Evolutionary conservation across 2,888 invertebrate species (phyloP).

Genomic region (Saturnia japonica): DNA sequence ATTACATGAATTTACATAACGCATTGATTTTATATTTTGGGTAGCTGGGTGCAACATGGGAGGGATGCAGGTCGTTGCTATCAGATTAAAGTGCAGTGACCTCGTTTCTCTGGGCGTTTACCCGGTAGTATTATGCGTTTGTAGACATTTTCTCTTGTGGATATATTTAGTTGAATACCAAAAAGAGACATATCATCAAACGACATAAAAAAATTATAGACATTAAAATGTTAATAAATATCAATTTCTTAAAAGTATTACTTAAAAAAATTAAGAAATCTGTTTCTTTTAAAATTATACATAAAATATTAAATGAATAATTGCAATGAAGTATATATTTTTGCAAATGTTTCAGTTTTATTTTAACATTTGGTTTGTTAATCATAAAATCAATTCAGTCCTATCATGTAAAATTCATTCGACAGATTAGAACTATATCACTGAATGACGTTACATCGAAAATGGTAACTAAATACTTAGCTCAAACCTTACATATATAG

Average conservation of each 20-base stretch:
- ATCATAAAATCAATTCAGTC: background rate
- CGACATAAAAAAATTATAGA: background rate
- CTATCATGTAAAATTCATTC: background rate
- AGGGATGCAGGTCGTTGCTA: conserved; percentile 5
- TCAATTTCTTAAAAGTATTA: background rate
- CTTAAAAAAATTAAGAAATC: background rate
- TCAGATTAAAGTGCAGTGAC: conserved; percentile 5
- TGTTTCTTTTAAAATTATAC: no score
- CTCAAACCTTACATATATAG: no score
- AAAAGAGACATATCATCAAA: background rate
- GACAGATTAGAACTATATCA: no score
- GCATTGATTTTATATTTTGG: background rate
- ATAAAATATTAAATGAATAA: background rate
- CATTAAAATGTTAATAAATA: background rate
- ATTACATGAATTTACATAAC: background rate
- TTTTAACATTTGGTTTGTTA: background rate
- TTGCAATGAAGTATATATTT: background rate
- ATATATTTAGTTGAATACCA: background rate
- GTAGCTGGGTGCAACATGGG: background rate
- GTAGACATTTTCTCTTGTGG: background rate
- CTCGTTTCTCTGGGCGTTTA: background rate
- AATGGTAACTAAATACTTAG: no score
- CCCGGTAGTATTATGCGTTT: background rate
- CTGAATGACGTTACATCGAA: no score
- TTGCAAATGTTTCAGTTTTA: background rate